Base-by-base conservation (phyloP, 2,888 invertebrate species). In the Ethmia dodecea region DNA sequence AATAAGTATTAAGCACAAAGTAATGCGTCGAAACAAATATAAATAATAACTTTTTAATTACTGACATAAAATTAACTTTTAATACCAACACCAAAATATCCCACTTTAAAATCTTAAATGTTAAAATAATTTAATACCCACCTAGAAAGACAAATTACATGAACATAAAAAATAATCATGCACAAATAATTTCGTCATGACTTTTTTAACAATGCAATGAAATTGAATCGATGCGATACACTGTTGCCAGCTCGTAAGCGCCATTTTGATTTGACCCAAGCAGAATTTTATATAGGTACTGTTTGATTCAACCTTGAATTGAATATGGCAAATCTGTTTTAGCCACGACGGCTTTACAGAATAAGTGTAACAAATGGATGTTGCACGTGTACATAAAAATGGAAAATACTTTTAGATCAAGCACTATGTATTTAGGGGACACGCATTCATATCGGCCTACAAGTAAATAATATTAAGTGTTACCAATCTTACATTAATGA, bases 401-500 rank as follows among this genome's bases (percentile, higher is more conserved):
- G 55, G 54, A 52, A 57, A 52, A n/a, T n/a, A n/a, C n/a, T 58
- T 70, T 62, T 70, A 71, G 62, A 73, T 62, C 64, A 79, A 80
- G 75, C 86, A 86, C 84, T 80, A 55, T 57, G 60, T 65, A 57
- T 66, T 63, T 63, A 49, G 59, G 63, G 80, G 80, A 59, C 83
- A 81, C 86, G 83, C 74, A 72, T 77, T 73, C 70, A 58, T 71
- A 54, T 58, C 64, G 62, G 57, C 86, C 83, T 80, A 58, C 70
- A 68, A 77, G 70, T 74, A 80, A 77, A 78, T 77, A 81, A 74
- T 77, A 80, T 72, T 77, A 79, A 77, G 77, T 83, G 78, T 87
- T 86, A 87, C 86, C 87, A 84, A 86, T 84, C 86, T 86, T 86
- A 86, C 87, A 86, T 87, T 86, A 79, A 76, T 74, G 69, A 86